phyloP scores from a whole-genome alignment of 2,888 invertebrate genomes.

The Calephelis perditalis region DNA sequence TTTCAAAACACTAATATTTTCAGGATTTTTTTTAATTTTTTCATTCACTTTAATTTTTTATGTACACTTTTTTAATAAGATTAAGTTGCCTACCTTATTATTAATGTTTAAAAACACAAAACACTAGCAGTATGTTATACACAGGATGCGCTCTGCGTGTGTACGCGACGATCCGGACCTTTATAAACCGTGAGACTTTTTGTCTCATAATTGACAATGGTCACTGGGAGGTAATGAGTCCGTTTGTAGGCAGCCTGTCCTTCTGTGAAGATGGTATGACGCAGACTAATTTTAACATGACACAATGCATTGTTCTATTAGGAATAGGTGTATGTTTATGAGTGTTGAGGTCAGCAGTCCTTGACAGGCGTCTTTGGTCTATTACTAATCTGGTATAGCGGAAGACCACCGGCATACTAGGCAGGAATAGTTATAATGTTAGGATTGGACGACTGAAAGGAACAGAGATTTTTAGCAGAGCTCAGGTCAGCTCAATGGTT shows the following conservation, averaged over 20 bases:
- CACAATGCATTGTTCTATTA: constrained; percentile 52
- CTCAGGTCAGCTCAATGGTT: too few relatives aligned
- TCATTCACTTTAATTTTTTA: constrained; percentile 15
- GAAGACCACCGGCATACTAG: not conserved
- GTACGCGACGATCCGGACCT: constrained; percentile 56
- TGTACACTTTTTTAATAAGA: not conserved
- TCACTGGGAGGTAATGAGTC: constrained; percentile 70
- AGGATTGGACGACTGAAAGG: too few relatives aligned
- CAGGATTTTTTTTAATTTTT: too few relatives aligned
- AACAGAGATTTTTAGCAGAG: too few relatives aligned
- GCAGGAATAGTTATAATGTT: too few relatives aligned
- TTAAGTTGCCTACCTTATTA: constrained; percentile 9
- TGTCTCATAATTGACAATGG: constrained; percentile 72
- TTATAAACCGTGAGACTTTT: constrained; percentile 77
- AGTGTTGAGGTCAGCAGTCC: constrained; percentile 12
- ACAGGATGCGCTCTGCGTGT: constrained; percentile 68
- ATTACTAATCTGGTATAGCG: constrained; percentile 1
- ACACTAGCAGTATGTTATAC: constrained; percentile 44
- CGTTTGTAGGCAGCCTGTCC: constrained; percentile 70
- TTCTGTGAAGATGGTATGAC: constrained; percentile 63
- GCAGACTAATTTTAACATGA: constrained; percentile 52
- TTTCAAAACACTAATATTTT: too few relatives aligned
- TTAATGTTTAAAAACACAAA: constrained; percentile 37
- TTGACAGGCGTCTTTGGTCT: not conserved
- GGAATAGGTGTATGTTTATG: constrained; percentile 39